A percentile compares a stretch with the other conserved stretches of the same genome.
These are phyloP conservation scores for Synanthedon myopaeformis DNA, from an alignment of 2,888 invertebrate genomes.

Conservation along the genomic window DNA sequence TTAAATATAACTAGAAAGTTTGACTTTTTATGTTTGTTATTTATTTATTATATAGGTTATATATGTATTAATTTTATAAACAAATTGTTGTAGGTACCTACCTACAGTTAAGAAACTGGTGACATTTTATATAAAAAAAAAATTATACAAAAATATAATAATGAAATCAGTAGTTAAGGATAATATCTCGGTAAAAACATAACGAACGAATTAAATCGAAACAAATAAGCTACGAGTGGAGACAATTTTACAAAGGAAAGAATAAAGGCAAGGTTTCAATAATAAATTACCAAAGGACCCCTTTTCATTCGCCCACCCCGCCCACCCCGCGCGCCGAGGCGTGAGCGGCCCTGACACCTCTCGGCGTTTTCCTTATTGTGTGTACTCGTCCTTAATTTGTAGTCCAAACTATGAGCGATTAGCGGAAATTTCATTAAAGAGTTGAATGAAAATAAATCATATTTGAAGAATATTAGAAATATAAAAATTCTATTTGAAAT, in stretches of 20 bases:
- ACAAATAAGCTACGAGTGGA: constrained; percentile 42
- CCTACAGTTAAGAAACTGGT: neutral
- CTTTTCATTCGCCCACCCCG: neutral
- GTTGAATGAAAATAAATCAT: too few relatives aligned
- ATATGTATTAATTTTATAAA: neutral
- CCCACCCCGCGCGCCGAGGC: constrained; percentile 17
- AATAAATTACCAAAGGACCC: constrained; percentile 55
- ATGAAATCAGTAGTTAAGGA: neutral
- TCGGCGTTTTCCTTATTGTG: constrained; percentile 47
- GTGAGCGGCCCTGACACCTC: constrained; percentile 46
- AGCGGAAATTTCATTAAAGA: too few relatives aligned
- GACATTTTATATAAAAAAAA: neutral
- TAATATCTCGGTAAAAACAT: neutral
- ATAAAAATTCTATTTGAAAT: too few relatives aligned
- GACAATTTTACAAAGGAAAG: constrained; percentile 55
- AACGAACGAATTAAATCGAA: constrained; percentile 33
- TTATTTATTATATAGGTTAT: too few relatives aligned
- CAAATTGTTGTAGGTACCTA: neutral
- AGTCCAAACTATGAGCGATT: neutral
- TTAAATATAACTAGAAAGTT: too few relatives aligned
- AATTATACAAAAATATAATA: too few relatives aligned
- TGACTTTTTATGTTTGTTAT: too few relatives aligned
- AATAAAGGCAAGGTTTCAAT: constrained; percentile 55
- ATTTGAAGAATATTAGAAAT: too few relatives aligned
- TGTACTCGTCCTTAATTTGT: constrained; percentile 30